Base-by-base conservation (phyloP, 2,888 invertebrate species). In the Netelia virgata region DNA sequence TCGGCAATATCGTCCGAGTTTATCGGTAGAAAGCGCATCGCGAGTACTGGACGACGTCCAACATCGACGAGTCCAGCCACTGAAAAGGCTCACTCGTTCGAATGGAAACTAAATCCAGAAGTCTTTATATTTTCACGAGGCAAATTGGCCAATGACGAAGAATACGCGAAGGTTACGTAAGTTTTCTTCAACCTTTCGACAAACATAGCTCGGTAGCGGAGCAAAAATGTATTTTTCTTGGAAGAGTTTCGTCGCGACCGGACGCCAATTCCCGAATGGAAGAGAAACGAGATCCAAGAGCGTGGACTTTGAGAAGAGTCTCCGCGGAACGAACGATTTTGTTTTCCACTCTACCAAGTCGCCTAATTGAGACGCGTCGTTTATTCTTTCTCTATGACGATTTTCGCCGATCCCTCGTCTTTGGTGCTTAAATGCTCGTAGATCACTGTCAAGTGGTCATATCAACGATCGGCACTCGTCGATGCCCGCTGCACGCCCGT, bases 381-480 rank as follows among this genome's bases (percentile, higher is more conserved):
- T 73, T 61, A 20, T n/a, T 74, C 16, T 59, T n/a, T 74, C 16
- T 59, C 20, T 10, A 47, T n/a, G 2, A 28, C 47, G 59, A 36
- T 53, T 23, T 69, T 6, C 1, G 16, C 10, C 14, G 18, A 16
- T 5, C 28, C 28, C 41, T 72, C 72, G 81, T 84, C 77, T 69
- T 77, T 47, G 74, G 23, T 8, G 73, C 57, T 84, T 74, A 78
- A 76, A 74, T 43, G 81, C 81, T 84, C 81, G 81, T 81, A 77
- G 84, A 84, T 84, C 84, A 84, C 84, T 84, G 84, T 84, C 53
- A 69, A 50, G 47, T 43, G 68, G 76, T 16, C 72, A 81, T 81
- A 81, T 81, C 53, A 63, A 66, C 81, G 81, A 80, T 84, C 76
- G 76, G 50, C 69, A 72, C 72, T 72, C 72, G 57, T 64, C 53